Evolutionary conservation across 2,888 invertebrate genomes (phyloP).

Genomic region (Platycnemis pennipes): DNA sequence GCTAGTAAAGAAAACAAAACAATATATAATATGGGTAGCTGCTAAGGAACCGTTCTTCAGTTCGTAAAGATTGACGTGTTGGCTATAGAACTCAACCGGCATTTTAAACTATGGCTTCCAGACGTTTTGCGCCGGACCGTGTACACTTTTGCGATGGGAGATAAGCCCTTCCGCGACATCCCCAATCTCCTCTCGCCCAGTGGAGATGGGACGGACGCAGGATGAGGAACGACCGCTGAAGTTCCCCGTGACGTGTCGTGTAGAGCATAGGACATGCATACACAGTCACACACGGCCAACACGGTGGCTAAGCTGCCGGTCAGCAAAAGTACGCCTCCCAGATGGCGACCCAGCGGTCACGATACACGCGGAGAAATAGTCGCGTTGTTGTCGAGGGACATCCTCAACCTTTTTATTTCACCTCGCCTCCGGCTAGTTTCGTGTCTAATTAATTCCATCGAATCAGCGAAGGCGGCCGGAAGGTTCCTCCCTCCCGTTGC

Average conservation of each 20-base stretch:
- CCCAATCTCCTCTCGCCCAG: neutral
- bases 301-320: neutral
- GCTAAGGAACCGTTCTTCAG: too few relatives aligned
- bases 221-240: neutral
- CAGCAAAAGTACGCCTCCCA: neutral
- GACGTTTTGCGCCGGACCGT: neutral
- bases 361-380: neutral
- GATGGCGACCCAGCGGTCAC: conserved; percentile 27
- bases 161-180: neutral
- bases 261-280: neutral
- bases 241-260: neutral
- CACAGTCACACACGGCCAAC: neutral
- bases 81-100: too few relatives aligned
- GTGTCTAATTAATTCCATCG: neutral
- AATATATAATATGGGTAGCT: too few relatives aligned
- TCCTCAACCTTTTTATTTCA: neutral
- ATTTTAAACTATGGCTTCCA: neutral
- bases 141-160: neutral
- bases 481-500: neutral
- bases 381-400: neutral
- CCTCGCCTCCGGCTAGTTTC: neutral
- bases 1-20: too few relatives aligned
- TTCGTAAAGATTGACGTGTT: too few relatives aligned
- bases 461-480: neutral
- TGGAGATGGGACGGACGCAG: neutral